phyloP scores from a whole-genome alignment of 2,888 invertebrate genomes.

The Caenorhabditis sp. region DNA sequence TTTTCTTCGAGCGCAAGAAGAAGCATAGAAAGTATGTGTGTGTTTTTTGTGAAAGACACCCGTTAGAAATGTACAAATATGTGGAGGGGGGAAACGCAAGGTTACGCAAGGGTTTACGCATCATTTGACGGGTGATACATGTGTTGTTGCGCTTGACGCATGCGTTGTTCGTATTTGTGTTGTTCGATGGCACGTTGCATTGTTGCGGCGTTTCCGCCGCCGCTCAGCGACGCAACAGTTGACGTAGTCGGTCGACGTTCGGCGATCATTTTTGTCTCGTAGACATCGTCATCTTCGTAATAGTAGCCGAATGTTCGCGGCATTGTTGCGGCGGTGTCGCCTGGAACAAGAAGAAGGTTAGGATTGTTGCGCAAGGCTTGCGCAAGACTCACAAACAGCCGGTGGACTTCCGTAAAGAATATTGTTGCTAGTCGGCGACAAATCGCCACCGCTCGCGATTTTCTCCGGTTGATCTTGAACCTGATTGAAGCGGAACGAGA shows the following conservation, averaged over 20 bases:
- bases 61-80: not conserved
- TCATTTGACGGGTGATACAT: conserved; percentile 59
- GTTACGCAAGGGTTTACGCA: not conserved
- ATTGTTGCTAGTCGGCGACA: conserved; percentile 28
- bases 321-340: conserved; percentile 30
- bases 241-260: conserved; percentile 37
- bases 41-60: not conserved
- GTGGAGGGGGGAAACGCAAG: not conserved
- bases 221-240: conserved; percentile 33
- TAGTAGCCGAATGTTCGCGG: conserved; percentile 68
- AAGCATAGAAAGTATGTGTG: conserved; percentile 13
- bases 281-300: conserved; percentile 70
- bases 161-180: conserved; percentile 41
- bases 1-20: conserved; percentile 38
- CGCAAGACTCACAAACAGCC: conserved; percentile 27
- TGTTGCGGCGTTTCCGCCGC: not conserved
- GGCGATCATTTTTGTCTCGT: conserved; percentile 51
- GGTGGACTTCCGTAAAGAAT: conserved; percentile 32
- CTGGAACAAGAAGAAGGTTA: conserved; percentile 2
- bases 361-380: not conserved
- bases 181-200: conserved; percentile 37
- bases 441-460: conserved; percentile 3
- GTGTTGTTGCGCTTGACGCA: conserved; percentile 66
- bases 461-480: conserved; percentile 25
- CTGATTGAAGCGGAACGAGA: conserved; percentile 61